Conservation (phyloP, 2,113 vertebrate species). For the Meleagris gallopavo region DNA sequence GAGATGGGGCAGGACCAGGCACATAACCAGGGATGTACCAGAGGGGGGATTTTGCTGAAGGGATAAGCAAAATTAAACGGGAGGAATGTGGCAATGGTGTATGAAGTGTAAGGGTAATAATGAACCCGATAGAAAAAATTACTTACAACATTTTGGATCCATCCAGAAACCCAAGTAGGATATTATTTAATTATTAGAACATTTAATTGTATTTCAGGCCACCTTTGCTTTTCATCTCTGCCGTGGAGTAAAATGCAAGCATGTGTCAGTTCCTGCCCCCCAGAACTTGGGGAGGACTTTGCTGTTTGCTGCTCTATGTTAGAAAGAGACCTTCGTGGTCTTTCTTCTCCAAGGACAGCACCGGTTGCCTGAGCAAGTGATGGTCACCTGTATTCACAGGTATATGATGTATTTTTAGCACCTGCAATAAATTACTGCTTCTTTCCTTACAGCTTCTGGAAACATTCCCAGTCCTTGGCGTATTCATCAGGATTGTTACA, state of each 20-base stretch:
- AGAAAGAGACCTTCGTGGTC: background rate
- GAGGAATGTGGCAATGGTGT: background rate
- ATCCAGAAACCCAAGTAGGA: background rate
- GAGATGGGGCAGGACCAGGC: background rate
- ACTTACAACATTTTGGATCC: background rate
- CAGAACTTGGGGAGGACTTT: background rate
- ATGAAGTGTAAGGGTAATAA: slow-evolving; percentile 7
- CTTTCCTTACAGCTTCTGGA: slow-evolving; percentile 46
- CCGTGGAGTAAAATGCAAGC: background rate
- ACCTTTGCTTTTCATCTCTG: background rate
- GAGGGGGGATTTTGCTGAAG: background rate
- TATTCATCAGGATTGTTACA: slow-evolving; percentile 14
- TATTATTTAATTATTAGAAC: background rate
- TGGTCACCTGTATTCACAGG: slow-evolving; percentile 65
- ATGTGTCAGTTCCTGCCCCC: accelerated
- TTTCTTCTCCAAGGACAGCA: slow-evolving; percentile 37
- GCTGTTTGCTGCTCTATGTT: background rate
- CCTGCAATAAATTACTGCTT: slow-evolving; percentile 48
- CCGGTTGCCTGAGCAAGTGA: background rate
- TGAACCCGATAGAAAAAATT: background rate
- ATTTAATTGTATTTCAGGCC: background rate
- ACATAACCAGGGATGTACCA: background rate
- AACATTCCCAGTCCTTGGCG: slow-evolving; percentile 12
- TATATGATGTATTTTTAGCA: slow-evolving; percentile 36
- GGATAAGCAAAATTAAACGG: background rate